Evolutionary conservation across 2,888 invertebrate species (phyloP).

Genomic region (Sussaba pulchella): DNA sequence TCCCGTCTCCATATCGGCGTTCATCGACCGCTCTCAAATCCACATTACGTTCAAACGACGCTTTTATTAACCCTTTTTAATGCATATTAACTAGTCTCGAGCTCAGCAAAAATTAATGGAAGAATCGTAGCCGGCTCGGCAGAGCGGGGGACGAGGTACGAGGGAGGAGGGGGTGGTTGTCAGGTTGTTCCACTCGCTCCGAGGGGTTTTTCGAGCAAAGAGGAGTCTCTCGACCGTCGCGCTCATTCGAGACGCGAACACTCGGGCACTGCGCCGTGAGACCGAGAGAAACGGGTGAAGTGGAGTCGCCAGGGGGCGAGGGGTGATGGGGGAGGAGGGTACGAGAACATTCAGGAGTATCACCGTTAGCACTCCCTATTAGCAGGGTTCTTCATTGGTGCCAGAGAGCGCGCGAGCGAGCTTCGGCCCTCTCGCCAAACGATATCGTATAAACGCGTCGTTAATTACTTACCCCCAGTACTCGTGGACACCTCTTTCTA

Average conservation of each 20-base stretch:
- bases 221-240: too few species aligned
- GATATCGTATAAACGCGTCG: slow-evolving; percentile 82
- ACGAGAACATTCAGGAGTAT: slow-evolving; percentile 79
- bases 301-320: slow-evolving; percentile 23
- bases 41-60: slow-evolving; percentile 74
- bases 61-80: slow-evolving; percentile 82
- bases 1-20: slow-evolving; percentile 50
- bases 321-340: slow-evolving; percentile 27
- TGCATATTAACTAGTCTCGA: slow-evolving; percentile 82
- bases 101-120: slow-evolving; percentile 83
- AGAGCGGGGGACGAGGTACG: not conserved
- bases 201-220: slow-evolving; percentile 9
- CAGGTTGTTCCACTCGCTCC: slow-evolving; percentile 62
- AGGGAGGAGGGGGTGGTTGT: slow-evolving; percentile 44
- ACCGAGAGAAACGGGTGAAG: slow-evolving; percentile 19
- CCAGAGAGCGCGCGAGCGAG: slow-evolving; percentile 70
- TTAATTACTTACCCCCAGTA: slow-evolving; percentile 79
- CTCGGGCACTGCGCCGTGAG: too few species aligned
- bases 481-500: slow-evolving; percentile 71
- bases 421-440: slow-evolving; percentile 74
- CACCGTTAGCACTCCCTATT: slow-evolving; percentile 82
- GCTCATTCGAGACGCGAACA: too few species aligned
- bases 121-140: slow-evolving; percentile 75
- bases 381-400: slow-evolving; percentile 81
- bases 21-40: slow-evolving; percentile 64